Base-by-base conservation (phyloP, 2,888 invertebrate genomes). In the Tachina grossa region DNA sequence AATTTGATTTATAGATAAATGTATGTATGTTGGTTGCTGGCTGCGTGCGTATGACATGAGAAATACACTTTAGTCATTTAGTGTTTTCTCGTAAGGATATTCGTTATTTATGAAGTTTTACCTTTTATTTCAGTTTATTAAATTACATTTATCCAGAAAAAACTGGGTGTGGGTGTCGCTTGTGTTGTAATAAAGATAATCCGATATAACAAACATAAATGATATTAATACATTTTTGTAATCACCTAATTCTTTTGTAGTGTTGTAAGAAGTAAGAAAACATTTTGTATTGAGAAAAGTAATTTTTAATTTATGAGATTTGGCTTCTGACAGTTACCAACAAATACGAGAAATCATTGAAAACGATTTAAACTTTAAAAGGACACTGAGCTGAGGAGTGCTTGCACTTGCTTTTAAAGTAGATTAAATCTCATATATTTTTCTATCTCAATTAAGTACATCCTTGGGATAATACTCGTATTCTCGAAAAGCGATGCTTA, bases 111-210 rank as follows among this genome's bases (percentile, higher is more conserved):
- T 19, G 51, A 43, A 13, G 4, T 45, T 61, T 31, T 13, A 14
- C 8, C 31, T 69, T 66, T 41, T 31, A 11, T n/a, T 39, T 22
- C 16, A 19, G 6, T 9, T 10, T 41, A 41, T 19, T 71, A 31
- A 43, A 55, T 71, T 19, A 10, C 66, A 66, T 53, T 68, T 81
- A 68, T 43, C 9, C 22, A 49, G 65, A 55, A 71, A 31, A 55
- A 41, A 2, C 49, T 8, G 80, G 49, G 74, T 80, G 79, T 72
- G 65, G 79, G 79, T 72, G 79, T 79, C 45, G 71, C 55, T 63
- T 39, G 19, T 51, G n/a, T 63, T 63, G 49, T 55, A 76, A 76
- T 76, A 49, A 47, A 55, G 49, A 76, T 77, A 53, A 76, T 74
- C 57, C 74, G 49, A 59, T 57, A 57, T 51, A 72, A 65, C 41